Evolutionary conservation across 2,888 invertebrate species (phyloP).

Genomic region (Sipunculus nudus): DNA sequence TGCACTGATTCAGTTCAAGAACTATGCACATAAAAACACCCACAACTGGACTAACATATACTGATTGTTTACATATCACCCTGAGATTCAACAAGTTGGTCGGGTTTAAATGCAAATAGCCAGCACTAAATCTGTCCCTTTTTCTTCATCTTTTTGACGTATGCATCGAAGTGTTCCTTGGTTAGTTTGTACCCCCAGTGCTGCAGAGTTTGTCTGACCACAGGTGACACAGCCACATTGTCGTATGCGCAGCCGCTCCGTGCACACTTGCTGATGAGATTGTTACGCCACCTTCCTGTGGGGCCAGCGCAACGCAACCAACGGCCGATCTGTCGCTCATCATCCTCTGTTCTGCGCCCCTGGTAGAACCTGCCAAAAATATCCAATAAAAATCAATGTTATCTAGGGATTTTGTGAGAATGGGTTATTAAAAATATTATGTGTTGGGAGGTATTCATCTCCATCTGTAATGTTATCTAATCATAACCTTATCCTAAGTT

Average conservation of each 20-base stretch:
- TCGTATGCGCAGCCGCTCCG: conserved; percentile 46
- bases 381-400: background rate
- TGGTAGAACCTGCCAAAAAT: conserved; percentile 46
- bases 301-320: conserved; percentile 54
- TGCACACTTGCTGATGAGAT: conserved; percentile 54
- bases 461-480: too few relatives aligned
- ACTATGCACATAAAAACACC: too few relatives aligned
- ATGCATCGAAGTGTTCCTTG: conserved; percentile 47
- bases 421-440: background rate
- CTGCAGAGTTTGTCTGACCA: conserved; percentile 53
- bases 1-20: too few relatives aligned
- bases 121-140: too few relatives aligned
- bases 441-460: too few relatives aligned
- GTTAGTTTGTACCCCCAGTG: conserved; percentile 53
- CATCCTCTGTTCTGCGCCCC: conserved; percentile 50
- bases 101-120: too few relatives aligned
- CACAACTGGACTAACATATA: too few relatives aligned
- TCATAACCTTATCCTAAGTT: too few relatives aligned
- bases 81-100: too few relatives aligned
- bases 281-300: conserved; percentile 50
- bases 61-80: too few relatives aligned
- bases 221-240: conserved; percentile 48
- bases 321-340: conserved; percentile 52
- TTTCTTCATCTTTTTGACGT: conserved; percentile 37
- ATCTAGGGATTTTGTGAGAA: background rate